Conservation (phyloP, 2,888 invertebrate genomes). For the Tenthredo notha region DNA sequence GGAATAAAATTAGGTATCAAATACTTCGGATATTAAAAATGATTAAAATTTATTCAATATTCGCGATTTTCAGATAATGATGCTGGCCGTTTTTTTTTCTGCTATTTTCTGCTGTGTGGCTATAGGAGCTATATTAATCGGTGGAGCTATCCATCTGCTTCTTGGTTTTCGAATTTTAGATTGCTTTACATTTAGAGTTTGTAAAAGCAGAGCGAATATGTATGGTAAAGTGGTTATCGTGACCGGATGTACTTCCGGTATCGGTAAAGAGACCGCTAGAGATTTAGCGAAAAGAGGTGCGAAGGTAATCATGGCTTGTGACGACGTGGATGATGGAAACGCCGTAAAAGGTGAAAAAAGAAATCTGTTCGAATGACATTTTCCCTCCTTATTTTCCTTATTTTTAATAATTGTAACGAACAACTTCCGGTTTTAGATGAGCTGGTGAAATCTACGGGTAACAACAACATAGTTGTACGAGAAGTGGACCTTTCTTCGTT, state of each 20-base stretch:
- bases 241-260: conserved; percentile 94
- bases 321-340: conserved; percentile 87
- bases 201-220: conserved; percentile 84
- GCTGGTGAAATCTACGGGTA: conserved; percentile 85
- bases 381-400: not conserved
- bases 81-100: conserved; percentile 61
- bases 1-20: not conserved
- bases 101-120: conserved; percentile 65
- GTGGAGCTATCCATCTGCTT: conserved; percentile 77
- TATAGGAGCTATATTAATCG: conserved; percentile 68
- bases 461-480: conserved; percentile 85
- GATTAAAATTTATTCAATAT: not conserved
- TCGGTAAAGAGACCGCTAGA: conserved; percentile 89
- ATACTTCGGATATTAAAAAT: not conserved
- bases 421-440: conserved; percentile 82
- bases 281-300: conserved; percentile 89
- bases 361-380: not conserved
- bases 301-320: conserved; percentile 91
- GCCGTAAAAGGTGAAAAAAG: conserved; percentile 83
- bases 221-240: conserved; percentile 93
- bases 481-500: conserved; percentile 89
- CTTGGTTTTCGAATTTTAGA: conserved; percentile 80
- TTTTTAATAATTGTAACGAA: not conserved
- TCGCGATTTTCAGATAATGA: conserved; percentile 66
- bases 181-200: conserved; percentile 79